A percentile compares a stretch with the other conserved stretches of the same genome.
These are phyloP conservation scores for Cygnus olor DNA, from an alignment of 2,797 vertebrate species.

Conservation along the genomic window DNA sequence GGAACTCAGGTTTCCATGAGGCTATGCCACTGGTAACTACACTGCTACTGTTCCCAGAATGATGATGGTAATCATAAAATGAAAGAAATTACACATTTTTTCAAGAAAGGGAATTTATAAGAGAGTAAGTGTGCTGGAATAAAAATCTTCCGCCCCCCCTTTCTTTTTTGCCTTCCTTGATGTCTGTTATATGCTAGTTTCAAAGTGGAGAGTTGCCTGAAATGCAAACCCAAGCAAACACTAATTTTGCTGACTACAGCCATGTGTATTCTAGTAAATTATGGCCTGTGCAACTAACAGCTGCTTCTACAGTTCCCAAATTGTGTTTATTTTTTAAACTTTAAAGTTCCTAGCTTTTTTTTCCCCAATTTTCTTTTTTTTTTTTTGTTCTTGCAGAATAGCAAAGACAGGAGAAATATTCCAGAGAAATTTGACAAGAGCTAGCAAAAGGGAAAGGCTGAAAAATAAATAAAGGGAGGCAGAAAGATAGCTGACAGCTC, in stretches of 20 bases:
- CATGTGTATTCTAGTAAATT: constrained; percentile 63
- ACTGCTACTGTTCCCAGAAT: neutral
- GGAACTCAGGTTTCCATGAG: neutral
- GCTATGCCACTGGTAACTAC: neutral
- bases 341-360: neutral
- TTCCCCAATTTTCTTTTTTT: neutral
- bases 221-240: constrained; percentile 64
- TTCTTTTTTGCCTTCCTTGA: neutral
- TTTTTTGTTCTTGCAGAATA: neutral
- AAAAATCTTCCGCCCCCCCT: neutral
- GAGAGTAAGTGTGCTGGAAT: neutral
- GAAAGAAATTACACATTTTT: neutral
- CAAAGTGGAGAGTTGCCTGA: constrained; percentile 31
- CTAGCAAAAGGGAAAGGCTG: constrained; percentile 25
- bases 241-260: constrained; percentile 70
- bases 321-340: constrained; percentile 60
- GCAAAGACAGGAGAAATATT: constrained; percentile 15
- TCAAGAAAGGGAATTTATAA: neutral
- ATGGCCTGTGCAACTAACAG: constrained; percentile 47
- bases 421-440: constrained; percentile 41
- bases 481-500: constrained; percentile 41
- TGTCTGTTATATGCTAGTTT: constrained; percentile 26
- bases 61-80: neutral
- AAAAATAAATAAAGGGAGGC: constrained; percentile 52
- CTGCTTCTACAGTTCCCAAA: constrained; percentile 57